Percentiles rank a stretch among this genome's conserved stretches.
Evolutionary conservation across 2,797 vertebrate genomes (phyloP).

Genomic region (Trachurus trachurus): DNA sequence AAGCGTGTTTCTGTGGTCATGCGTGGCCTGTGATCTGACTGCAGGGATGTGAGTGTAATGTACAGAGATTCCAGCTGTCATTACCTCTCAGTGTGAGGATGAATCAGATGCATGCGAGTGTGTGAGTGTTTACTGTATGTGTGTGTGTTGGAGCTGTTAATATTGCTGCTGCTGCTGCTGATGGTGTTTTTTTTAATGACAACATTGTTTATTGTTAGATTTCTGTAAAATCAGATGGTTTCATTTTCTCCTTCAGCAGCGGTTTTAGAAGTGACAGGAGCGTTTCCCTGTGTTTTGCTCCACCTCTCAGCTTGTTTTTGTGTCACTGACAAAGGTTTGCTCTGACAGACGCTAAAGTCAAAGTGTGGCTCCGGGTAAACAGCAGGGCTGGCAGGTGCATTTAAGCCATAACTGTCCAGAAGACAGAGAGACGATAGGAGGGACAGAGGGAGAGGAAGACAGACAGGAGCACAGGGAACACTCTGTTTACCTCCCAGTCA

Average conservation of each 20-base stretch:
- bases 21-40: slow-evolving; percentile 50
- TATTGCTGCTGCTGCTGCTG: not conserved
- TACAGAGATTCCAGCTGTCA: slow-evolving; percentile 67
- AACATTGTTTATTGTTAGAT: not conserved
- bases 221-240: not conserved
- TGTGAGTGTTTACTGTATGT: slow-evolving; percentile 28
- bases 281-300: not conserved
- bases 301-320: not conserved
- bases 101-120: slow-evolving; percentile 60
- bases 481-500: not conserved
- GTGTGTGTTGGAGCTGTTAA: slow-evolving; percentile 28
- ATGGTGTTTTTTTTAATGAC: slow-evolving; percentile 11
- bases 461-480: not conserved
- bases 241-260: not conserved
- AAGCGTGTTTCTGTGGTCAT: slow-evolving; percentile 27
- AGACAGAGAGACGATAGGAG: not conserved
- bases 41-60: slow-evolving; percentile 65
- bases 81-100: slow-evolving; percentile 56
- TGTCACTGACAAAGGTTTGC: slow-evolving; percentile 19
- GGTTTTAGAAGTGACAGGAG: not conserved
- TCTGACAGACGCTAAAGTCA: slow-evolving; percentile 18
- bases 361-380: slow-evolving; percentile 16
- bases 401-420: not conserved
- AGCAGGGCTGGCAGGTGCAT: slow-evolving; percentile 18
- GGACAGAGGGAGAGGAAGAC: not conserved